Base-by-base conservation (phyloP, 23 tunicate genomes). In the Aplidium turbinatum region DNA sequence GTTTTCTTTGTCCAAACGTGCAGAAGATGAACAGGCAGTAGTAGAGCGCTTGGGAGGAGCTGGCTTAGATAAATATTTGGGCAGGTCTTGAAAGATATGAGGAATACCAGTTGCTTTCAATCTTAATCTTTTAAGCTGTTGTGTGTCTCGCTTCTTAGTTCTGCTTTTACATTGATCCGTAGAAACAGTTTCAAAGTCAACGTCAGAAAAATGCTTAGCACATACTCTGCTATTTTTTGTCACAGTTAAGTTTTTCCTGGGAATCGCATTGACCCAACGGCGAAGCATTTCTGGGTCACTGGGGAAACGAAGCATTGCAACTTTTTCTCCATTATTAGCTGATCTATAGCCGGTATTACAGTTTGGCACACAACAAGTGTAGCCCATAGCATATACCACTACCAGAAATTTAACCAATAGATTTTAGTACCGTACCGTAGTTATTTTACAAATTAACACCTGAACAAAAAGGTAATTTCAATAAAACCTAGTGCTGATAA, bases 51-150 rank as follows among this genome's bases (percentile, higher is more conserved):
- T 60, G 35, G 34, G n/a, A 29, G 35, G 9, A 6, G n/a, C 7
- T 25, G 35, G 35, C 67, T 60, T 60, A 6, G 67, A 60, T 38
- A 60, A 60, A 29, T 60, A 29, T 28, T 28, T 60, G 30, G 67
- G 67, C 35, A 60, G n/a, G n/a, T 38, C 67, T 29, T 11, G 36
- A 60, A 29, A 30, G 5, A 60, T 29, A 29, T 60, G 67, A 4
- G 67, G 67, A 11, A 60, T 26, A 4, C 38, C 67, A 60, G 9
- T 60, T 26, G 36, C 9, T 27, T 60, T 60, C 36, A 60, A 60
- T 25, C 67, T 4, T 11, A 29, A 24, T 60, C 36, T 25, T 29
- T 60, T 60, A 5, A 60, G 67, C 31, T 25, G 35, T 60, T n/a
- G 35, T 24, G 34, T 26, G 11, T 60, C 67, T 60, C 67, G 30